Percentiles rank a stretch among this genome's conserved stretches.
Conservation (phyloP, 1,140 invertebrate genomes). For the Saccostrea cuccullata region DNA sequence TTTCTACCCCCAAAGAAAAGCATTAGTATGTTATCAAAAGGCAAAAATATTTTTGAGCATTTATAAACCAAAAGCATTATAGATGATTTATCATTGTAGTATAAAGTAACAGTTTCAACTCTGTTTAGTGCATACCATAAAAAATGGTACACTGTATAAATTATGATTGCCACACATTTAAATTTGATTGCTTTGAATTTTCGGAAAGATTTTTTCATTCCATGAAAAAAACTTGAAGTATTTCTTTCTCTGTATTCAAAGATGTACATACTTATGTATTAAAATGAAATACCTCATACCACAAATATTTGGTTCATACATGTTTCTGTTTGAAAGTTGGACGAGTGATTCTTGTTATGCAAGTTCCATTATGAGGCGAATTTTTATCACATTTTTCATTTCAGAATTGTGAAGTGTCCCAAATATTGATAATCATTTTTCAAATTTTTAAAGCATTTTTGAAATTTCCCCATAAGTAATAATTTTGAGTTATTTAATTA, state of each 20-base stretch:
- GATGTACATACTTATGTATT: slow-evolving; percentile 29
- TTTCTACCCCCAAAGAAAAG: background rate
- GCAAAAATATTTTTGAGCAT: slow-evolving; percentile 1
- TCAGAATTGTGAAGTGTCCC: background rate
- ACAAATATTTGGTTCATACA: slow-evolving; percentile 29
- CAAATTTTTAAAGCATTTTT: background rate
- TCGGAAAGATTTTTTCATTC: slow-evolving; percentile 2
- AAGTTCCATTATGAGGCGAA: background rate
- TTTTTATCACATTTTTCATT: background rate
- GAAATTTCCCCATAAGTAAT: too few relatives aligned
- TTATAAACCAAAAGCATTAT: slow-evolving; percentile 31
- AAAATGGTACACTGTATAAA: background rate
- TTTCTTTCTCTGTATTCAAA: background rate
- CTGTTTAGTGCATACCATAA: background rate
- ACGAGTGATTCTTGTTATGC: background rate
- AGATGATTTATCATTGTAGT: background rate
- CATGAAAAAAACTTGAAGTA: background rate
- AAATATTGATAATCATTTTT: background rate
- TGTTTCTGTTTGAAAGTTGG: background rate
- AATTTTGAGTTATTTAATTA: too few relatives aligned
- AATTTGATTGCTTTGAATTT: background rate
- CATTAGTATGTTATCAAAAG: background rate
- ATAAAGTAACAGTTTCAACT: background rate
- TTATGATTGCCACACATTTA: background rate
- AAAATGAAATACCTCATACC: slow-evolving; percentile 31